Evolutionary conservation across 2,113 vertebrate genomes (phyloP).

Genomic region (Lampris incognitus): DNA sequence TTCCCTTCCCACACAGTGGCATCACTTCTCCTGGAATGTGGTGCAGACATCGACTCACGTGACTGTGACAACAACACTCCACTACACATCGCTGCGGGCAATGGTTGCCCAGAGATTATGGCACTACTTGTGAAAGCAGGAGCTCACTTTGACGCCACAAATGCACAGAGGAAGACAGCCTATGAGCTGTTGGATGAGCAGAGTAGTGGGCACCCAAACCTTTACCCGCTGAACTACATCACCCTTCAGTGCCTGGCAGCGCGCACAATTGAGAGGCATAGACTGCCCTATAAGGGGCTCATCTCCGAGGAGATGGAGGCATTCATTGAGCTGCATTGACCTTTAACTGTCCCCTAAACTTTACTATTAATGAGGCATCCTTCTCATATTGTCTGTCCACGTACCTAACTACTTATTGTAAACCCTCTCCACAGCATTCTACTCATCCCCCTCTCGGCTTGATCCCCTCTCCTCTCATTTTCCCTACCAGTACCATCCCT

Average conservation of each 20-base stretch:
- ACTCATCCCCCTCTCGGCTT: constrained; percentile 7
- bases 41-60: constrained; percentile 90
- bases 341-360: background rate
- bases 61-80: constrained; percentile 97
- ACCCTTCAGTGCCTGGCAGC: constrained; percentile 97
- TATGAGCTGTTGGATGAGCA: constrained; percentile 92
- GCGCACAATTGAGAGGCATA: constrained; percentile 90
- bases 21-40: constrained; percentile 89
- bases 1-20: constrained; percentile 92
- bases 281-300: constrained; percentile 93
- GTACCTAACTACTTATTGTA: constrained; percentile 3
- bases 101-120: constrained; percentile 90
- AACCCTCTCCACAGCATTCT: background rate
- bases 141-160: constrained; percentile 93
- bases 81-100: constrained; percentile 88
- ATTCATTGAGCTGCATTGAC: constrained; percentile 95
- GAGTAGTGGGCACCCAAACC: constrained; percentile 85
- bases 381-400: background rate
- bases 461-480: constrained; percentile 8
- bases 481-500: constrained; percentile 4
- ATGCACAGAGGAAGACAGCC: constrained; percentile 90
- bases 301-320: constrained; percentile 95
- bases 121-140: constrained; percentile 87
- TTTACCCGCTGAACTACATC: constrained; percentile 91
- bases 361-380: background rate